Conservation (phyloP, 2,888 invertebrate genomes). For the Dryobotodes eremita region DNA sequence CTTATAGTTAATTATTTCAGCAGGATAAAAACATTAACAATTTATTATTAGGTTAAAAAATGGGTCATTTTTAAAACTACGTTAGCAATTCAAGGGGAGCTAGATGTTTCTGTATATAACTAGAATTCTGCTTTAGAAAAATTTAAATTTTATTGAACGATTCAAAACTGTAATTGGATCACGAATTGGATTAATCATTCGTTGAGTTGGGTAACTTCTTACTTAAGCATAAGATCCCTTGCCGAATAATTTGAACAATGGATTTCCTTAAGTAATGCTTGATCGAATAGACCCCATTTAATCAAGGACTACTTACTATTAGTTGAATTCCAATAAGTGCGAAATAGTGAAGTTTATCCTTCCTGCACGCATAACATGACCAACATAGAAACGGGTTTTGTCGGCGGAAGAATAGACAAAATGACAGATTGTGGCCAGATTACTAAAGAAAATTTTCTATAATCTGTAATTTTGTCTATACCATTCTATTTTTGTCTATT, state of each 20-base stretch:
- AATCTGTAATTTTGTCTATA: too few species aligned
- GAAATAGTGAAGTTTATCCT: background rate
- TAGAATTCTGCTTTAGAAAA: background rate
- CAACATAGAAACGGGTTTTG: too few species aligned
- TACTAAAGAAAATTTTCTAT: too few species aligned
- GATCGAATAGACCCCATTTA: constrained; percentile 18
- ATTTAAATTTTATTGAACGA: background rate
- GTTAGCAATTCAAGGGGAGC: too few species aligned
- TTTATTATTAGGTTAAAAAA: background rate
- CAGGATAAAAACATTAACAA: background rate
- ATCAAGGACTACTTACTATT: constrained; percentile 21
- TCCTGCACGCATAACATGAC: background rate
- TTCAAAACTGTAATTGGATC: background rate
- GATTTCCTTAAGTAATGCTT: constrained; percentile 29
- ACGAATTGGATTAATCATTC: background rate
- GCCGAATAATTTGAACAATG: constrained; percentile 20
- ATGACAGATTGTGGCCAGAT: too few species aligned
- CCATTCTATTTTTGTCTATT: too few species aligned
- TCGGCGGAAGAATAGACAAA: too few species aligned
- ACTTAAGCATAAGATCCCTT: constrained; percentile 7
- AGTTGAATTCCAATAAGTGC: constrained; percentile 11
- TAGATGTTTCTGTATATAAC: background rate
- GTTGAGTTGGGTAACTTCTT: constrained; percentile 16
- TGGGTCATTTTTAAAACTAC: background rate
- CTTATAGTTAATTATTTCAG: background rate